phyloP scores from a whole-genome alignment of 2,888 invertebrate genomes.

The Phyllotreta cruciferae region DNA sequence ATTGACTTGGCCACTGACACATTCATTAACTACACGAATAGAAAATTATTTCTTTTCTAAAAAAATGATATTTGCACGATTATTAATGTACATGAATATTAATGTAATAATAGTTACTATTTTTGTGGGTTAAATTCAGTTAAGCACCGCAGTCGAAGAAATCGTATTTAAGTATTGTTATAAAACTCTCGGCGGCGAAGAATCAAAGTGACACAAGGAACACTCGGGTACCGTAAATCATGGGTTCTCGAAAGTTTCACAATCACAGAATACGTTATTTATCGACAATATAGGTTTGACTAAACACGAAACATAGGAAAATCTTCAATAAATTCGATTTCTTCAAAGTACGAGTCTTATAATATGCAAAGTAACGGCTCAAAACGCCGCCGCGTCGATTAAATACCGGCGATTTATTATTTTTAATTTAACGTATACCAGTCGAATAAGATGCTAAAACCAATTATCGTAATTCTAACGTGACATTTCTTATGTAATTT shows the following conservation, averaged over 20 bases:
- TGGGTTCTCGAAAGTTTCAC: conserved; percentile 8
- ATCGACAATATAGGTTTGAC: conserved; percentile 15
- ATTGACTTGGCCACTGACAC: too few species aligned
- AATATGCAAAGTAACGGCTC: conserved; percentile 25
- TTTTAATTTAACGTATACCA: conserved; percentile 12
- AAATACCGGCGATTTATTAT: conserved; percentile 23
- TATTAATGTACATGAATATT: too few species aligned
- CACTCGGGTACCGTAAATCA: conserved; percentile 3
- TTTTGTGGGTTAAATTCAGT: too few species aligned
- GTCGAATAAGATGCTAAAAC: conserved; percentile 20
- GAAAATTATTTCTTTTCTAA: too few species aligned
- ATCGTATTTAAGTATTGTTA: too few species aligned
- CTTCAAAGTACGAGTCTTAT: conserved; percentile 6
- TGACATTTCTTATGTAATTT: too few species aligned
- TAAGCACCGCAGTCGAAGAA: too few species aligned
- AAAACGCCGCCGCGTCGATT: conserved; percentile 2
- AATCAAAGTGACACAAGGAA: conserved; percentile 8
- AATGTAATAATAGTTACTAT: too few species aligned
- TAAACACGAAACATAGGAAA: conserved; percentile 10
- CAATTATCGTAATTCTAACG: conserved; percentile 25
- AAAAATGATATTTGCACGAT: too few species aligned
- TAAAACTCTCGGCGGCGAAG: background rate
- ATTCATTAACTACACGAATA: too few species aligned
- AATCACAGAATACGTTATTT: conserved; percentile 13
- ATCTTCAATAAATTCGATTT: conserved; percentile 12